These are phyloP conservation scores for Crypturellus tataupa DNA, from an alignment of 2,797 vertebrate species.

Conservation along the genomic window DNA sequence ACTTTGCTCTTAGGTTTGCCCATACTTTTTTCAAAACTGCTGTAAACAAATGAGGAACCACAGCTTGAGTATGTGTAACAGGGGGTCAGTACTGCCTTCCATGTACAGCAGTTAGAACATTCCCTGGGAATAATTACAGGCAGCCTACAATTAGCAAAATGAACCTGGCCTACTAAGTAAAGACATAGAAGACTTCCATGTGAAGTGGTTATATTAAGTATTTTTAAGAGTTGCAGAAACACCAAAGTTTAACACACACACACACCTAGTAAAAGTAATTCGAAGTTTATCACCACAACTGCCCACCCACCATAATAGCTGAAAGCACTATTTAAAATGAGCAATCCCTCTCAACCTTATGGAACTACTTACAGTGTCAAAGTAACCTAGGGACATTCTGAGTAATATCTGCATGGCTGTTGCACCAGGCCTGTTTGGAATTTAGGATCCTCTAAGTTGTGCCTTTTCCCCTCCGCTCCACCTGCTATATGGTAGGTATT, in stretches of 20 bases:
- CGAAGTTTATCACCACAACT: background rate
- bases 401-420: background rate
- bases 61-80: accelerated
- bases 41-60: background rate
- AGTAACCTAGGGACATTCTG: background rate
- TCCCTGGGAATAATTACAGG: background rate
- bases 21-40: background rate
- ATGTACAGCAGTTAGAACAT: background rate
- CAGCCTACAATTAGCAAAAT: background rate
- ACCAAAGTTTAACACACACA: background rate
- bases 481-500: background rate
- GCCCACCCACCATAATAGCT: background rate
- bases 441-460: no score
- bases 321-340: background rate
- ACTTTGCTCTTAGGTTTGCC: background rate
- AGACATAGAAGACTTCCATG: accelerated
- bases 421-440: accelerated
- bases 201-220: accelerated
- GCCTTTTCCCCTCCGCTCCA: background rate
- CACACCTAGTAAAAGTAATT: background rate
- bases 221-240: background rate
- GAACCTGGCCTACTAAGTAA: background rate
- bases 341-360: no score
- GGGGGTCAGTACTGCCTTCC: background rate
- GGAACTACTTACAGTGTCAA: background rate